phyloP scores from a whole-genome alignment of 2,888 invertebrate genomes.

The Drosophila percnosoma region DNA sequence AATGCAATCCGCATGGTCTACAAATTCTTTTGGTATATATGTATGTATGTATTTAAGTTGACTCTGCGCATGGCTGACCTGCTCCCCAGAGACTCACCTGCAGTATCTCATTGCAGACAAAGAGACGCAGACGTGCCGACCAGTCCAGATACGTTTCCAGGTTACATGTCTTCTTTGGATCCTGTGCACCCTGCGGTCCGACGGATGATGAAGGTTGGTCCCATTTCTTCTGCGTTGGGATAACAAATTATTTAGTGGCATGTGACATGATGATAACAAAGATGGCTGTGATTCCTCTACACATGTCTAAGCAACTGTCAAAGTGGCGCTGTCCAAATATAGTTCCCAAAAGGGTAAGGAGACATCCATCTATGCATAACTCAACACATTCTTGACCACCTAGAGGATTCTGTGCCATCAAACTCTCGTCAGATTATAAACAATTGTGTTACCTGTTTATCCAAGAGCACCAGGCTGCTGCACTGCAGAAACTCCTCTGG shows the following conservation, averaged over 20 bases:
- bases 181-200: constrained; percentile 57
- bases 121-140: constrained; percentile 84
- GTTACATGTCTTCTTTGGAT: constrained; percentile 85
- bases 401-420: not conserved
- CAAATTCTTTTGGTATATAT: constrained; percentile 14
- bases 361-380: not conserved
- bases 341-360: not conserved
- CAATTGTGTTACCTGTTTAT: constrained; percentile 80
- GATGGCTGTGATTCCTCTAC: not conserved
- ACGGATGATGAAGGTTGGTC: constrained; percentile 76
- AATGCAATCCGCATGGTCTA: constrained; percentile 26
- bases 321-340: not conserved
- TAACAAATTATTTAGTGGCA: constrained; percentile 28
- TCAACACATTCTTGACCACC: not conserved
- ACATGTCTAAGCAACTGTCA: not conserved
- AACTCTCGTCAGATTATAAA: not conserved
- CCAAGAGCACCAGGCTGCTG: constrained; percentile 83
- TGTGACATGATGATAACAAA: not conserved
- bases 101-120: constrained; percentile 85
- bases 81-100: constrained; percentile 80
- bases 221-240: constrained; percentile 24
- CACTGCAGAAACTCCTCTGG: constrained; percentile 85
- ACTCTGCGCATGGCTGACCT: constrained; percentile 25
- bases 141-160: constrained; percentile 85
- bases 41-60: constrained; percentile 7